These are phyloP conservation scores for Zosterops hypoxanthus DNA, from an alignment of 2,113 vertebrate species.

Conservation along the genomic window DNA sequence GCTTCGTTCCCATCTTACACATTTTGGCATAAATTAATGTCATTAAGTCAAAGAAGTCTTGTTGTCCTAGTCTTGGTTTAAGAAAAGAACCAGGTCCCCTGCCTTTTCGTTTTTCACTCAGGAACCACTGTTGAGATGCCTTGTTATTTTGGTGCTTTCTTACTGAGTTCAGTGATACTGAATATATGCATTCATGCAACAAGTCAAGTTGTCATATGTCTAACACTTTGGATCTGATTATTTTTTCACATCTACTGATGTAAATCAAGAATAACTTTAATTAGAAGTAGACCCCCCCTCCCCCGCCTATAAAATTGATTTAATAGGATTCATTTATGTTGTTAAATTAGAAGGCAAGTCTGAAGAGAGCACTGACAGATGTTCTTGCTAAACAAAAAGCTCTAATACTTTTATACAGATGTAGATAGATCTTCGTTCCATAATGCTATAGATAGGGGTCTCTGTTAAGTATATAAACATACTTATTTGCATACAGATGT, in stretches of 20 bases:
- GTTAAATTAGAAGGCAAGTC: not conserved
- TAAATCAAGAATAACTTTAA: conserved; percentile 13
- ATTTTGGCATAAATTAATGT: not conserved
- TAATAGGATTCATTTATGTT: not conserved
- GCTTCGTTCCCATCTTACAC: not conserved
- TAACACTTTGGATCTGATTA: not conserved
- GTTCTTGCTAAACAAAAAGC: not conserved
- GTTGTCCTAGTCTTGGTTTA: not conserved
- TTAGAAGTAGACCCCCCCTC: not conserved
- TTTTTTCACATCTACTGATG: not conserved
- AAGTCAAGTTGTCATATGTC: not conserved
- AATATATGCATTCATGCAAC: not conserved
- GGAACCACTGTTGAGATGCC: not conserved
- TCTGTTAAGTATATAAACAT: not conserved
- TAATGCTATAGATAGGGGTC: not conserved
- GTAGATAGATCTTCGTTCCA: not conserved
- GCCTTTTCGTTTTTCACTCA: not conserved
- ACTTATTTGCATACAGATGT: not conserved
- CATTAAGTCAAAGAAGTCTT: not conserved
- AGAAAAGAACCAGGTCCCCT: not conserved
- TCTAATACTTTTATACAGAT: not conserved
- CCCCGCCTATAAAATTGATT: not conserved
- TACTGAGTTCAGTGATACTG: not conserved
- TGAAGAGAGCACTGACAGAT: not conserved
- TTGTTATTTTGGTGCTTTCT: not conserved